Conservation (phyloP, 2,797 vertebrate genomes). For the Coregonus ussuriensis region DNA sequence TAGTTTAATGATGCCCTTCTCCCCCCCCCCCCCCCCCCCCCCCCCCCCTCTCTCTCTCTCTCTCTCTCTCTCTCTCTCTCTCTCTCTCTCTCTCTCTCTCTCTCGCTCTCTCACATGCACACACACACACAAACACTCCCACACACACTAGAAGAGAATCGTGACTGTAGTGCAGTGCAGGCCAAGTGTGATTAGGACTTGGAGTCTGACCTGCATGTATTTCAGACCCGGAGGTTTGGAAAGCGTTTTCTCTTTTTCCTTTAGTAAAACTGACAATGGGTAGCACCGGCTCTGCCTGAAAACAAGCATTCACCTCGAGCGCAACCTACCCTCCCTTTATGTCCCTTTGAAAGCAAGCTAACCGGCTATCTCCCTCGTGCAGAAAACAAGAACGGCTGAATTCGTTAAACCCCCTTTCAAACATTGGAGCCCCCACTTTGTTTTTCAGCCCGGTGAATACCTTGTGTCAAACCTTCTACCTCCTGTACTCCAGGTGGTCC, state of each 20-base stretch:
- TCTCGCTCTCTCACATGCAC: background rate
- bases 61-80: too few relatives aligned
- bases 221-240: slow-evolving; percentile 53
- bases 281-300: slow-evolving; percentile 3
- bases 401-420: background rate
- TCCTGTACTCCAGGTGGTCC: background rate
- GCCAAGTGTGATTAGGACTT: slow-evolving; percentile 67
- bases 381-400: slow-evolving; percentile 57
- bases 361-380: slow-evolving; percentile 26
- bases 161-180: slow-evolving; percentile 61
- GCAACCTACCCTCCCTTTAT: slow-evolving; percentile 16
- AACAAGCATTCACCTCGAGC: slow-evolving; percentile 46
- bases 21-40: too few relatives aligned
- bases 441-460: background rate
- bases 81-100: background rate
- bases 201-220: slow-evolving; percentile 63
- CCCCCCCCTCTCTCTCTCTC: too few relatives aligned
- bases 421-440: background rate
- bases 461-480: background rate
- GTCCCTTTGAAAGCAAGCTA: slow-evolving; percentile 53
- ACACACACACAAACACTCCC: too few relatives aligned
- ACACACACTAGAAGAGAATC: slow-evolving; percentile 37
- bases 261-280: slow-evolving; percentile 43
- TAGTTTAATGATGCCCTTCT: too few relatives aligned
- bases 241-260: slow-evolving; percentile 39